Conservation (phyloP, 2,113 vertebrate species). For the Mionectes macconnelli region DNA sequence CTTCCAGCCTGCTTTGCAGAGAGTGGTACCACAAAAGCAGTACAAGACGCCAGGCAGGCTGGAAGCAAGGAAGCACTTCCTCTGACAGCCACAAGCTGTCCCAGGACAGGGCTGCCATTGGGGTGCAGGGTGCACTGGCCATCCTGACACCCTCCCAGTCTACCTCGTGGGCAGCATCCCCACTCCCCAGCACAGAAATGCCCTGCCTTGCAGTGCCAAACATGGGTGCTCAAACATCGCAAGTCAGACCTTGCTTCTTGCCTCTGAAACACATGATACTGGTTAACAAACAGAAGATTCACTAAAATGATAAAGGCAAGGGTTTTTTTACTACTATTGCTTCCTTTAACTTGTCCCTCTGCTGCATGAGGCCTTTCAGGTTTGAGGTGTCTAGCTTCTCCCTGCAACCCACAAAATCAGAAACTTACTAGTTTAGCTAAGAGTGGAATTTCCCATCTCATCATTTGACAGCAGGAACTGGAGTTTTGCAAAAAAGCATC, state of each 20-base stretch:
- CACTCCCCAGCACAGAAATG: accelerated
- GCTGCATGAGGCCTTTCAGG: not conserved
- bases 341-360: not conserved
- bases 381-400: not conserved
- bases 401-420: not conserved
- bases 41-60: not conserved
- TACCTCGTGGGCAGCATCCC: accelerated
- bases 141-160: not conserved
- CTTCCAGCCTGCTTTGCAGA: not conserved
- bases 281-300: not conserved
- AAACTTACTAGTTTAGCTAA: not conserved
- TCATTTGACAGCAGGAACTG: not conserved
- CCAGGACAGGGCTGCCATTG: accelerated
- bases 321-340: not conserved
- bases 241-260: not conserved
- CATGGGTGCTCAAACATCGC: accelerated
- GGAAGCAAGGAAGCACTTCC: not conserved
- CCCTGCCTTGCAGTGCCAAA: not conserved
- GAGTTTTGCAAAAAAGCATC: not conserved
- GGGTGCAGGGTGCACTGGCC: accelerated
- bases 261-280: not conserved
- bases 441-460: not conserved
- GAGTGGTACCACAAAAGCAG: not conserved
- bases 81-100: accelerated
- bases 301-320: not conserved